Evolutionary conservation across 1,140 invertebrate species (phyloP), one percentile per base, ranked within the genome.

Genomic region (Aphelinus certus): DNA sequence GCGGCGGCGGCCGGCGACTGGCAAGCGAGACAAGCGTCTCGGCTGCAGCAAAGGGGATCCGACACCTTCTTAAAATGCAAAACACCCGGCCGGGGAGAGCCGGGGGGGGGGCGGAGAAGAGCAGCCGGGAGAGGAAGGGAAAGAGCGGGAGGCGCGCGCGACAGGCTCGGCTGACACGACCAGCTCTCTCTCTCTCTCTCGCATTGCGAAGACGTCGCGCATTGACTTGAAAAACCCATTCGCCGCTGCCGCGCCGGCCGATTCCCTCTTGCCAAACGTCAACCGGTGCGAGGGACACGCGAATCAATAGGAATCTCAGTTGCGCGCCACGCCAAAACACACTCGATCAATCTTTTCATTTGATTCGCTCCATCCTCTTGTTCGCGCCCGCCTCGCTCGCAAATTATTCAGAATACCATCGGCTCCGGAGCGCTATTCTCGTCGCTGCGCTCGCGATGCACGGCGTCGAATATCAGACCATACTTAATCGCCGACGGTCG

Each of bases 51-150:
- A 81, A 82, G 81, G 80, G 80, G 82, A 82, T 82, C 80, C 79
- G 79, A 84, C 83, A 86, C 80, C 85, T 87, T 86, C 80, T 87
- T 86, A 87, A 87, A 86, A 87, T 87, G 85, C 84, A 86, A 87
- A 86, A 88, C 85, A 86, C 83, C 77, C 81, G 79, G 1, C 42
- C 55, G 47, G 75, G 63, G 76, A 76, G 71, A 77, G 61, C 47
- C 74, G 77, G 71, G 73, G 26, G 57, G 63, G 60, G 53, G 56
- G 51, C 72, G 57, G 70, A 46, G 73, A 26, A 26, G 26, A 26
- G 26, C 26, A 26, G 26, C 26, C 26, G 26, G 26, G 26, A 71
- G 76, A 79, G 47, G 61, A 61, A 7, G 10, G 49, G 57, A 71
- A 72, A 77, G 66, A 53, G 49, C 6, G n/a, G 10, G 42, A 57